A percentile compares a stretch with the other conserved stretches of the same genome.
Conservation (phyloP, 2,797 vertebrate genomes). For the Cryptoblepharus egeriae region DNA sequence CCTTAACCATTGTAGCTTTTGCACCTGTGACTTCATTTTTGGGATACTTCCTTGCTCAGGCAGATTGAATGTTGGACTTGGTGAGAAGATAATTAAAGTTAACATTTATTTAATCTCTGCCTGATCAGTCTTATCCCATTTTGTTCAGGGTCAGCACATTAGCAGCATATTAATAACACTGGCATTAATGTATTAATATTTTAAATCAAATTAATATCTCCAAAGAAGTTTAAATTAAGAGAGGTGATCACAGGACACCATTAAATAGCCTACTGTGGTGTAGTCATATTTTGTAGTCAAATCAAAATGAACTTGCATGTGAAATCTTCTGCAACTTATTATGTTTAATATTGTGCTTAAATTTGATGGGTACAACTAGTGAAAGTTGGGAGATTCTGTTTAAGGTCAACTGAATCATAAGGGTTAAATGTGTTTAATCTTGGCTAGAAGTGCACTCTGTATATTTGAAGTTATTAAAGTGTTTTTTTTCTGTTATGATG, state of each 20-base stretch:
- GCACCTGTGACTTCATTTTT: conserved; percentile 9
- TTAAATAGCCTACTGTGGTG: background rate
- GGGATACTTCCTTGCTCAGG: conserved; percentile 6
- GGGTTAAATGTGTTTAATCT: background rate
- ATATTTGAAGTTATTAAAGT: too few species aligned
- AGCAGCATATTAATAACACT: conserved; percentile 2
- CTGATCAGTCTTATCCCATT: background rate
- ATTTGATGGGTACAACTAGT: background rate
- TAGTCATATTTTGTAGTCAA: conserved; percentile 1
- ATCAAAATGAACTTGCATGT: background rate
- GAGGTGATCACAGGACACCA: conserved; percentile 7
- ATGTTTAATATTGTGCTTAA: background rate
- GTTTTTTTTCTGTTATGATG: too few species aligned
- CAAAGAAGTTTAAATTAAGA: conserved; percentile 22
- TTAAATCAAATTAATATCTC: conserved; percentile 23
- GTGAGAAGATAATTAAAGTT: conserved; percentile 15
- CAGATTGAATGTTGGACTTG: background rate
- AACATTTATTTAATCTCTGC: conserved; percentile 23
- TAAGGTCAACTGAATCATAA: background rate
- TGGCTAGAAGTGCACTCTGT: too few species aligned
- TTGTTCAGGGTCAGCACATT: background rate
- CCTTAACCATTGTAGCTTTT: conserved; percentile 12
- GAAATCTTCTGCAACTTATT: background rate
- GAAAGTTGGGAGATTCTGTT: background rate
- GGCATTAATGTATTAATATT: background rate